These are phyloP conservation scores for Clusia tigrina DNA, from an alignment of 2,888 invertebrate species.

Conservation along the genomic window DNA sequence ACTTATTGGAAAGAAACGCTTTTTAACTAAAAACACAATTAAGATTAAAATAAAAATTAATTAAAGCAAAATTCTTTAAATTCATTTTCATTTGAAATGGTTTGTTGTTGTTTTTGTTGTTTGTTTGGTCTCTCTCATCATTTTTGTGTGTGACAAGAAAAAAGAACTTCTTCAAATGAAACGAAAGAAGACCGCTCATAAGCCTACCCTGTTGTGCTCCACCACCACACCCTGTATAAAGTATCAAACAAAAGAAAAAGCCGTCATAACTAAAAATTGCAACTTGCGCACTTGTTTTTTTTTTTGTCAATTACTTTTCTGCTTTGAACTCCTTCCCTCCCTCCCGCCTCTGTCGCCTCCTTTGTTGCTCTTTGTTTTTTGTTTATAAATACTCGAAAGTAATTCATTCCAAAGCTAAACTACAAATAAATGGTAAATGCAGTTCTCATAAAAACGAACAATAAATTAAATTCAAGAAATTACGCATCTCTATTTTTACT, in stretches of 20 bases:
- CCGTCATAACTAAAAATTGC: too few relatives aligned
- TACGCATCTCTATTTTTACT: too few relatives aligned
- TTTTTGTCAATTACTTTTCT: too few relatives aligned
- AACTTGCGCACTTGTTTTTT: too few relatives aligned
- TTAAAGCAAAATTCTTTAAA: too few relatives aligned
- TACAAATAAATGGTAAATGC: too few relatives aligned
- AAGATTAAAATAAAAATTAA: too few relatives aligned
- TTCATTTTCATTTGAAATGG: slow-evolving; percentile 23
- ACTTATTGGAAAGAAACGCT: slow-evolving; percentile 51
- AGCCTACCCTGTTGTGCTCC: slow-evolving; percentile 65
- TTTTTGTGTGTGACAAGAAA: slow-evolving; percentile 4
- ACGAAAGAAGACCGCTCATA: slow-evolving; percentile 63
- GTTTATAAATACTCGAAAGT: slow-evolving; percentile 11
- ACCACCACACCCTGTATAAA: slow-evolving; percentile 42
- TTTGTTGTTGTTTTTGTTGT: slow-evolving; percentile 20
- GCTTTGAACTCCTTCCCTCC: slow-evolving; percentile 12
- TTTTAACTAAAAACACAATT: slow-evolving; percentile 27
- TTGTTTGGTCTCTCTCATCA: neutral
- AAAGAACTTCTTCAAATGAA: slow-evolving; percentile 41
- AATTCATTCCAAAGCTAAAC: too few relatives aligned
- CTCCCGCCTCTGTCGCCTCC: slow-evolving; percentile 19
- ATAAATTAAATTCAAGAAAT: too few relatives aligned
- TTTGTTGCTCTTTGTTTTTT: slow-evolving; percentile 18
- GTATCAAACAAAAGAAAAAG: too few relatives aligned
- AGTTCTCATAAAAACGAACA: too few relatives aligned